phyloP scores from a whole-genome alignment of 2,888 invertebrate species.

The Drosophila falleni region DNA sequence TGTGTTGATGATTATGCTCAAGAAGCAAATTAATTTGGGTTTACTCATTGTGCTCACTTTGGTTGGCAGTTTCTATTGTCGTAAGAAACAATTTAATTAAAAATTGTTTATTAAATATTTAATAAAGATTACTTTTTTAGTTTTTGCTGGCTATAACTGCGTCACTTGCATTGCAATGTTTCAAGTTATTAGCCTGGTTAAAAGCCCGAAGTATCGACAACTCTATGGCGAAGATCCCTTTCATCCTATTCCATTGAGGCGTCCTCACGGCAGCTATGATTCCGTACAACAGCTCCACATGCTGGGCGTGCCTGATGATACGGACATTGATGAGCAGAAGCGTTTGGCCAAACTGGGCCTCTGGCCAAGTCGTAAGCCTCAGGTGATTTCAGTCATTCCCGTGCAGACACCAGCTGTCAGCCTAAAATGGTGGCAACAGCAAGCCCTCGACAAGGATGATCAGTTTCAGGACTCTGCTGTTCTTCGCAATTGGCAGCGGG shows the following conservation, averaged over 20 bases:
- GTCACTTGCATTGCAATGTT: slow-evolving; percentile 79
- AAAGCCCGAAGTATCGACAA: slow-evolving; percentile 72
- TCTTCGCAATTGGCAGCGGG: slow-evolving; percentile 63
- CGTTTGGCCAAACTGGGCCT: slow-evolving; percentile 64
- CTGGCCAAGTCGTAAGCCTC: slow-evolving; percentile 59
- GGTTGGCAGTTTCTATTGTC: slow-evolving; percentile 81
- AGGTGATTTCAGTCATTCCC: slow-evolving; percentile 69
- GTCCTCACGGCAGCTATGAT: slow-evolving; percentile 16
- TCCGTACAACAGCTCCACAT: slow-evolving; percentile 72
- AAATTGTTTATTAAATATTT: no score
- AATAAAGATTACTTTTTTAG: slow-evolving; percentile 46
- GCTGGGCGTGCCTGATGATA: slow-evolving; percentile 71
- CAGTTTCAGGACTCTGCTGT: slow-evolving; percentile 51
- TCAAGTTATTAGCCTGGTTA: slow-evolving; percentile 81
- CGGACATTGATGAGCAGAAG: slow-evolving; percentile 80
- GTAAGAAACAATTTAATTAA: slow-evolving; percentile 59
- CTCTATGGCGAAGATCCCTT: slow-evolving; percentile 84
- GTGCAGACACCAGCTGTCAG: slow-evolving; percentile 39
- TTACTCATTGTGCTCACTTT: slow-evolving; percentile 81
- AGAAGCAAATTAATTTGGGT: slow-evolving; percentile 69
- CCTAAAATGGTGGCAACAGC: slow-evolving; percentile 71
- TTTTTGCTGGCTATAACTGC: slow-evolving; percentile 82
- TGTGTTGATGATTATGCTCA: slow-evolving; percentile 80
- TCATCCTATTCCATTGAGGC: slow-evolving; percentile 42
- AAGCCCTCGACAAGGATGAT: slow-evolving; percentile 57